Evolutionary conservation across 2,888 invertebrate species (phyloP).

Genomic region (Drosophila fungiperda): DNA sequence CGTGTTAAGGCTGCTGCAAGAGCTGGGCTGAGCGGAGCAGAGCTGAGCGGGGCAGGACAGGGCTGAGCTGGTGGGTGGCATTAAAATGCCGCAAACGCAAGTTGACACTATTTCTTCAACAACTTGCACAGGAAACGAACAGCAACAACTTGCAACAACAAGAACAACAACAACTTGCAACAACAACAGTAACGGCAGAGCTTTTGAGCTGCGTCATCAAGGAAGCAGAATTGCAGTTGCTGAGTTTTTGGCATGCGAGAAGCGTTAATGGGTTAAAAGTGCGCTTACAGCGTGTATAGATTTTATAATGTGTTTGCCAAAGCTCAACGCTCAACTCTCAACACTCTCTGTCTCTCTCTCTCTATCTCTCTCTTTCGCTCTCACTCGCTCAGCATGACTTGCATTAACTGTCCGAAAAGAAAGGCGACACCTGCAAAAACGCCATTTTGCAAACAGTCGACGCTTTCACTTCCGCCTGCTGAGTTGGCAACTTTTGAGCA

Average conservation of each 20-base stretch:
- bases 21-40: background rate
- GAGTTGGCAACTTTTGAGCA: constrained; percentile 67
- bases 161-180: constrained; percentile 4
- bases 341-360: background rate
- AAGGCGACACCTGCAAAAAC: constrained; percentile 71
- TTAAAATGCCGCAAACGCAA: constrained; percentile 75
- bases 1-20: constrained; percentile 55
- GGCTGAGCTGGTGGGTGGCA: constrained; percentile 36
- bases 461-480: constrained; percentile 74
- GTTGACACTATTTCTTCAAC: constrained; percentile 77
- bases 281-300: constrained; percentile 78
- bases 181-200: constrained; percentile 13
- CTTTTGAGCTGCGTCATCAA: constrained; percentile 52
- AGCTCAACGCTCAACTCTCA: constrained; percentile 16
- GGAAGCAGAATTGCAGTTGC: constrained; percentile 51
- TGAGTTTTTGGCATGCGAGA: constrained; percentile 40
- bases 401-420: constrained; percentile 68
- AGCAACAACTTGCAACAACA: background rate
- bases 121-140: constrained; percentile 39
- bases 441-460: constrained; percentile 61
- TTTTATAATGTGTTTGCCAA: constrained; percentile 75
- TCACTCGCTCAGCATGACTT: constrained; percentile 54
- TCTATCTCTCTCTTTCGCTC: background rate
- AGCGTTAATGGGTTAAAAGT: constrained; percentile 81
- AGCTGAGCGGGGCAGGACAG: background rate